Conservation (phyloP, 1,140 invertebrate species). For the Aethina tumida region DNA sequence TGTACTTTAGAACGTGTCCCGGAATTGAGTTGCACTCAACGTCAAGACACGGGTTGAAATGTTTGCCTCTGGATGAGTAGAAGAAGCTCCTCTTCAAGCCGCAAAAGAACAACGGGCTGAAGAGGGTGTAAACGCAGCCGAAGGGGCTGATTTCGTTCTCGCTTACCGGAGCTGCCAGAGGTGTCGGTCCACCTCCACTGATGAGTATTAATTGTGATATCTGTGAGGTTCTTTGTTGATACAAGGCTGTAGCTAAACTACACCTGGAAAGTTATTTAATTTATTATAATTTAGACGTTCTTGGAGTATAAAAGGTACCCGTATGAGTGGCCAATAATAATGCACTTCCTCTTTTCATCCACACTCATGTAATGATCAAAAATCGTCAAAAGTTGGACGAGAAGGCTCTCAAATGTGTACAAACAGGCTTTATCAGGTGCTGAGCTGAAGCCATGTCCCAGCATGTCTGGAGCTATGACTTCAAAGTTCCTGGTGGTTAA, state of each 20-base stretch:
- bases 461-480: constrained; percentile 57
- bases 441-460: constrained; percentile 63
- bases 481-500: constrained; percentile 54
- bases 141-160: constrained; percentile 38
- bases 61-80: constrained; percentile 46
- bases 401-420: constrained; percentile 56
- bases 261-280: constrained; percentile 42
- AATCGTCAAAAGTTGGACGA: constrained; percentile 49
- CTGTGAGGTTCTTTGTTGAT: constrained; percentile 46
- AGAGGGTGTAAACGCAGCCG: constrained; percentile 39
- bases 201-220: constrained; percentile 58
- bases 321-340: constrained; percentile 52
- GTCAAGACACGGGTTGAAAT: constrained; percentile 42
- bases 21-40: constrained; percentile 46
- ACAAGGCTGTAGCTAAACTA: constrained; percentile 57
- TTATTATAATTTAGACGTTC: constrained; percentile 6
- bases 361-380: constrained; percentile 48
- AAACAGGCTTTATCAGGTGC: constrained; percentile 45
- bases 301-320: constrained; percentile 36
- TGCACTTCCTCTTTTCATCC: constrained; percentile 28
- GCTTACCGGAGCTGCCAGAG: constrained; percentile 48
- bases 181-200: constrained; percentile 61
- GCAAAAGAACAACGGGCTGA: constrained; percentile 43
- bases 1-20: constrained; percentile 45
- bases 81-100: constrained; percentile 41